These are phyloP conservation scores for Chamaea fasciata DNA, from an alignment of 2,113 vertebrate species.

Conservation along the genomic window DNA sequence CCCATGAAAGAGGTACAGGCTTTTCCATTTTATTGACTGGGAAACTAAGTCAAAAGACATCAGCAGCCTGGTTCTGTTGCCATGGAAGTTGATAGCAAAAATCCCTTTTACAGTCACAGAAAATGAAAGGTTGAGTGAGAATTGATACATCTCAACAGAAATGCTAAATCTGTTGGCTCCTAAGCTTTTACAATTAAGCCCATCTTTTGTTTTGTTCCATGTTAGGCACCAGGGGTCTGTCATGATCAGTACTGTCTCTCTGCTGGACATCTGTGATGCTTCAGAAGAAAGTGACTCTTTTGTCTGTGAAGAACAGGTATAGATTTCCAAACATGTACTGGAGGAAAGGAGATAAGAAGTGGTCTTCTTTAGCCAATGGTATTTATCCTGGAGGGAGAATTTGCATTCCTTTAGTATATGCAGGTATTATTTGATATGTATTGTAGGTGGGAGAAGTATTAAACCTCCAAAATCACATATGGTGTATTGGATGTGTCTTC, in stretches of 20 bases:
- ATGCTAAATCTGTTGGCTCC: not conserved
- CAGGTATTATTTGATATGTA: not conserved
- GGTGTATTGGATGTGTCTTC: not conserved
- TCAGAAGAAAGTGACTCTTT: not conserved
- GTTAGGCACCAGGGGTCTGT: not conserved
- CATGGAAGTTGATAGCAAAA: not conserved
- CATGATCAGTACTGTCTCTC: not conserved
- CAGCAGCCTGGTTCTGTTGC: not conserved
- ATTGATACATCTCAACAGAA: not conserved
- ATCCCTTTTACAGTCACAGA: not conserved
- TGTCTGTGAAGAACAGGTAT: not conserved
- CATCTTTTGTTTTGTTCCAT: not conserved
- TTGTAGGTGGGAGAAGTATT: not conserved
- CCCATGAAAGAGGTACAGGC: not conserved
- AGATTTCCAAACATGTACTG: not conserved
- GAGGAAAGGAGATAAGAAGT: not conserved
- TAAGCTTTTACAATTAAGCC: not conserved
- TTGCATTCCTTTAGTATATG: not conserved
- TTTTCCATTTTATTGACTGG: not conserved
- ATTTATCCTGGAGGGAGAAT: not conserved
- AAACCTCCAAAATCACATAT: not conserved
- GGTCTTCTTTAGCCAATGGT: not conserved
- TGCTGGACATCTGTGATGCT: not conserved
- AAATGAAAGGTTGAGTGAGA: not conserved
- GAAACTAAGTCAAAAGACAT: conserved; percentile 40